A percentile compares a stretch with the other conserved stretches of the same genome.
phyloP scores from a whole-genome alignment of 2,888 invertebrate genomes.

The Stenodera caucasica region DNA sequence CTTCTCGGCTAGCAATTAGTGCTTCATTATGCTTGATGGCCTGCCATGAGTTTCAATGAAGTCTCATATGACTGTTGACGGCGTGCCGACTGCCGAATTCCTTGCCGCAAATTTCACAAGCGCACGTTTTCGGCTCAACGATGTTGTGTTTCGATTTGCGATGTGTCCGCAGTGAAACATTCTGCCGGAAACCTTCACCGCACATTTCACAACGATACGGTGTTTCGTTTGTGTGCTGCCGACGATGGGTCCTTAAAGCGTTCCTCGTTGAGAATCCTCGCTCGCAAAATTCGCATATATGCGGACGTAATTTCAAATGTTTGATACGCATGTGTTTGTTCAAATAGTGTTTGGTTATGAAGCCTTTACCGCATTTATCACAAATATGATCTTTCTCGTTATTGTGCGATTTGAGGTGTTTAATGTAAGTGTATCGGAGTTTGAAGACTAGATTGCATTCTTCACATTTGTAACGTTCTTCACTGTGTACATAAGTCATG shows the following conservation, averaged over 20 bases:
- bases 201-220: conserved; percentile 44
- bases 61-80: no score
- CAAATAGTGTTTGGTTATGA: conserved; percentile 36
- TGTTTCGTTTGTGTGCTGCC: conserved; percentile 45
- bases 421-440: background rate
- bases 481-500: conserved; percentile 23
- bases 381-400: conserved; percentile 40
- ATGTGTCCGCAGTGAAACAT: conserved; percentile 44
- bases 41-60: no score
- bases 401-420: conserved; percentile 50
- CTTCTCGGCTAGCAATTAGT: no score
- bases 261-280: conserved; percentile 42
- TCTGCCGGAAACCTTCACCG: conserved; percentile 44
- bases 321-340: conserved; percentile 44
- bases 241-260: conserved; percentile 41
- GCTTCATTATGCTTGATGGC: no score
- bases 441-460: conserved; percentile 46
- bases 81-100: conserved; percentile 18
- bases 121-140: conserved; percentile 36
- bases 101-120: conserved; percentile 40
- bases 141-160: conserved; percentile 44
- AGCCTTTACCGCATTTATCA: conserved; percentile 40
- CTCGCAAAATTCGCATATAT: conserved; percentile 41
- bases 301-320: conserved; percentile 43
- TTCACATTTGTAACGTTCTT: conserved; percentile 53